Percentiles rank a stretch among this genome's conserved stretches.
These are phyloP conservation scores for Lydus trimaculatus DNA, from an alignment of 2,888 invertebrate genomes.

Conservation along the genomic window DNA sequence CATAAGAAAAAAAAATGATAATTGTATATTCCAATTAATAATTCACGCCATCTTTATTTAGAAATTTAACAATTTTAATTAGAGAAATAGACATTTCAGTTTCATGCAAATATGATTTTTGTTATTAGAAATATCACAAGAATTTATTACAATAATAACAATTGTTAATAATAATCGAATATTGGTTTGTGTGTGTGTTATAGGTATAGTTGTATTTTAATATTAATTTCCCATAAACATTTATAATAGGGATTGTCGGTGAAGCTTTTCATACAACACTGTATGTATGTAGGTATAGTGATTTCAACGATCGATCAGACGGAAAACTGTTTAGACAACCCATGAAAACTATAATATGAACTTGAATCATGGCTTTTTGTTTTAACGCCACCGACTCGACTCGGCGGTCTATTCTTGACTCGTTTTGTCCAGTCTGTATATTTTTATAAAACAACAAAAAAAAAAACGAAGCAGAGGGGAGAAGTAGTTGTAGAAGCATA, in stretches of 20 bases:
- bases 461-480: too few species aligned
- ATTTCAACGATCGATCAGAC: conserved; percentile 57
- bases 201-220: background rate
- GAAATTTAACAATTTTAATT: background rate
- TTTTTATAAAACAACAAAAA: too few species aligned
- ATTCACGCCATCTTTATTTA: background rate
- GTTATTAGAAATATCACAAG: background rate
- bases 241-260: background rate
- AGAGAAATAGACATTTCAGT: background rate
- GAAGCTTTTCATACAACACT: background rate
- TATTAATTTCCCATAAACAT: background rate
- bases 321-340: conserved; percentile 48
- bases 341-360: conserved; percentile 34
- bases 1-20: background rate
- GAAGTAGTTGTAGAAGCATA: background rate
- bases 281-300: conserved; percentile 31
- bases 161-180: background rate
- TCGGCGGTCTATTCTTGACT: conserved; percentile 55
- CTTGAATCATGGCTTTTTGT: conserved; percentile 57
- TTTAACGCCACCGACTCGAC: conserved; percentile 62
- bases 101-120: background rate
- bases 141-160: background rate
- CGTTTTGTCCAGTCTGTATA: conserved; percentile 47
- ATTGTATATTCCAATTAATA: background rate
- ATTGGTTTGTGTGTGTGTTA: background rate